Evolutionary conservation across 2,888 invertebrate genomes (phyloP).

Genomic region (Anthrax anthrax): DNA sequence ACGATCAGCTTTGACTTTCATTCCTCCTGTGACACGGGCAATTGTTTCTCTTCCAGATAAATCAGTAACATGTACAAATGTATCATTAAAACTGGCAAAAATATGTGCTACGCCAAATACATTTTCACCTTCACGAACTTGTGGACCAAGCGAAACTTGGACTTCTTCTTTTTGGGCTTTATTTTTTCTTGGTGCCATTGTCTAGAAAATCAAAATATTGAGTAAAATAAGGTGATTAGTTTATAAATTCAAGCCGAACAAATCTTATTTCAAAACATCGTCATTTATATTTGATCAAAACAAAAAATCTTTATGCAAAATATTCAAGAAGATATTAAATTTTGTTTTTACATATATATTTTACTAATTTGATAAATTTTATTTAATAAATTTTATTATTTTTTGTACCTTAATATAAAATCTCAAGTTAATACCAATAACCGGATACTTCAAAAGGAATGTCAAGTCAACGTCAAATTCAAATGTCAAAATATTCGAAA

Average conservation of each 20-base stretch:
- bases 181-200: slow-evolving; percentile 96
- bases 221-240: no score
- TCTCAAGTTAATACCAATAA: not conserved
- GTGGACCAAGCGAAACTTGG: slow-evolving; percentile 88
- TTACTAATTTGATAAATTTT: not conserved
- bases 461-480: not conserved
- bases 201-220: not conserved
- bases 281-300: no score
- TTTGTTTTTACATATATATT: not conserved
- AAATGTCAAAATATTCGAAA: no score
- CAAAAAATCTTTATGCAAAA: no score
- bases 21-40: slow-evolving; percentile 90
- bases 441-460: slow-evolving; percentile 5
- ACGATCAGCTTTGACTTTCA: slow-evolving; percentile 99
- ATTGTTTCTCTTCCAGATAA: slow-evolving; percentile 93
- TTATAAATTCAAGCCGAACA: not conserved
- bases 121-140: slow-evolving; percentile 92
- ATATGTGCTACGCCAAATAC: slow-evolving; percentile 99
- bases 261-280: slow-evolving; percentile 4
- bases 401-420: not conserved
- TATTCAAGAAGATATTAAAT: not conserved
- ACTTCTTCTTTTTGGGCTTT: slow-evolving; percentile 95
- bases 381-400: not conserved
- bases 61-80: slow-evolving; percentile 99
- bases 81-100: slow-evolving; percentile 99